These are phyloP conservation scores for Sinhomidia bicolor DNA, from an alignment of 2,888 invertebrate species.

Conservation along the genomic window DNA sequence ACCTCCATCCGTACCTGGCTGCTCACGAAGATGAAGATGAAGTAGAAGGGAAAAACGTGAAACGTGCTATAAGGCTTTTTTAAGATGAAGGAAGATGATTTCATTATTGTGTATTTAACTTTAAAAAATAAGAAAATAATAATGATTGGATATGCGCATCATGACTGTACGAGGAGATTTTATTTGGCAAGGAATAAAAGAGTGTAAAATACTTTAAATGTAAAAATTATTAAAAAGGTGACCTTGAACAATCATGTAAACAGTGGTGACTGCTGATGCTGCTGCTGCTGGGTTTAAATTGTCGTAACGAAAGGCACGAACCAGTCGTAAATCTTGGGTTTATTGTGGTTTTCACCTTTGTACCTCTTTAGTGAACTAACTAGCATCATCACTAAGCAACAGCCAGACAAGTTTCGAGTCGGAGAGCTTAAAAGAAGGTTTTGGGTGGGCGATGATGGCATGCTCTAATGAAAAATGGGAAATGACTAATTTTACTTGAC, in stretches of 20 bases:
- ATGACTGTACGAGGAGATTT: not conserved
- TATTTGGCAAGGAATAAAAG: not conserved
- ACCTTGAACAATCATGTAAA: not conserved
- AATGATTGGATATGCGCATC: not conserved
- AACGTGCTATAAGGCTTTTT: not conserved
- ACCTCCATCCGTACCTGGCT: not conserved
- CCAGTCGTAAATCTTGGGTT: slow-evolving; percentile 13
- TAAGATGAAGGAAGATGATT: not conserved
- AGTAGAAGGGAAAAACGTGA: not conserved
- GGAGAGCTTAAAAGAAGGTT: not conserved
- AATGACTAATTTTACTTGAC: not conserved
- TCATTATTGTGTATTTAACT: not conserved
- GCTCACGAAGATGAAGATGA: not conserved
- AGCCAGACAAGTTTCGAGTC: not conserved
- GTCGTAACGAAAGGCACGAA: slow-evolving; percentile 18
- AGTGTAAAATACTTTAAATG: not conserved
- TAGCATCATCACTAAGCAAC: not conserved
- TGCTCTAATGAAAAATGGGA: not conserved
- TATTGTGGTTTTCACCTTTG: slow-evolving; percentile 27
- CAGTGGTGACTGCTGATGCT: not conserved
- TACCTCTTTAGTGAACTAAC: not conserved
- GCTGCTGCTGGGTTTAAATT: not conserved
- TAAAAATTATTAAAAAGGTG: not conserved
- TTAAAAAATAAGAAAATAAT: not conserved
- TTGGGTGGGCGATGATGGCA: not conserved